These are phyloP conservation scores for Rugalucina vietnamica DNA, from an alignment of 2,888 invertebrate genomes.

Conservation along the genomic window DNA sequence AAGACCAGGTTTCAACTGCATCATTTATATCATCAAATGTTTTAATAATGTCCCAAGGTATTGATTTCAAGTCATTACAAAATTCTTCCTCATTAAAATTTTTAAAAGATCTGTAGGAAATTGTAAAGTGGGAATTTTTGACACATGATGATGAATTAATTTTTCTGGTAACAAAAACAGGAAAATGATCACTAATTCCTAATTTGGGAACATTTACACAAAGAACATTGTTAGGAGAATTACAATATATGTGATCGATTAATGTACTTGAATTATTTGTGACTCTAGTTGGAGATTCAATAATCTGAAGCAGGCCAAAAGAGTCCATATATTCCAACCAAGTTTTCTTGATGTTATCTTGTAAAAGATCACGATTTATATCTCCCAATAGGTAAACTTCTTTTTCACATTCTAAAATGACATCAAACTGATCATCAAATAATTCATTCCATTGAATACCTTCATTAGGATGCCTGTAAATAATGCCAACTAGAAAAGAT, in stretches of 20 bases:
- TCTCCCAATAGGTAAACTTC: background rate
- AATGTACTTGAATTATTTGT: background rate
- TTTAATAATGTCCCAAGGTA: background rate
- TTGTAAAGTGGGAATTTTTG: background rate
- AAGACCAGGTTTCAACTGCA: background rate
- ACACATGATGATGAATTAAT: background rate
- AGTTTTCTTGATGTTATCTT: background rate
- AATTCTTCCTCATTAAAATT: background rate
- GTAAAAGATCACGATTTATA: background rate
- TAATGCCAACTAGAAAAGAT: background rate
- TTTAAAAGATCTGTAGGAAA: background rate
- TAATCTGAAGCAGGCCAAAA: background rate
- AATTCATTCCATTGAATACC: background rate
- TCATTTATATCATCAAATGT: background rate
- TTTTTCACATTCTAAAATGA: background rate
- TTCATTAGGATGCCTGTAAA: background rate
- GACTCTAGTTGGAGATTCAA: background rate
- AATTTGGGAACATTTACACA: background rate
- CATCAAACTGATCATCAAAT: background rate
- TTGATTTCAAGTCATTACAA: background rate
- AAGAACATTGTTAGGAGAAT: background rate
- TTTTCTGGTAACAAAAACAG: background rate
- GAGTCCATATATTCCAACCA: background rate
- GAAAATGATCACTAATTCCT: background rate
- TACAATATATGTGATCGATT: background rate